phyloP scores from a whole-genome alignment of 2,888 invertebrate genomes.

The Eugnorisma glareosa region DNA sequence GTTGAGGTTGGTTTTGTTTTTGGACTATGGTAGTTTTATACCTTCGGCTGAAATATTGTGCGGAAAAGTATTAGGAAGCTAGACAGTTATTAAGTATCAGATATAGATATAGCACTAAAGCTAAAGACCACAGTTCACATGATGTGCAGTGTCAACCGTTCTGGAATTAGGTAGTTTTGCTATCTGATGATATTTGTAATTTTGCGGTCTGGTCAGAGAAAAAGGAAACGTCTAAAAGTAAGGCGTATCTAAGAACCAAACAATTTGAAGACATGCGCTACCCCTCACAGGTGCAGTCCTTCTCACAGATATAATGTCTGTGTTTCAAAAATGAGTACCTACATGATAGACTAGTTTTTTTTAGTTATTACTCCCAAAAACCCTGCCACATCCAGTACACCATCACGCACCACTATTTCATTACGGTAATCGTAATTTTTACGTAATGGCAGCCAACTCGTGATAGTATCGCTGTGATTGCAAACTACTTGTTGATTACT shows the following conservation, averaged over 20 bases:
- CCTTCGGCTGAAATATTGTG: not conserved
- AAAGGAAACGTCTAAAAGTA: not conserved
- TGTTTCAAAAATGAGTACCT: not conserved
- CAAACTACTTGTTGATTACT: conserved; percentile 81
- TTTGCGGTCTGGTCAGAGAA: not conserved
- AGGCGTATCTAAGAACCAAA: not conserved
- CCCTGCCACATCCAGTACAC: conserved; percentile 70
- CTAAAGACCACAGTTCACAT: not conserved
- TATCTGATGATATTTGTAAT: not conserved
- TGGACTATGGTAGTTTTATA: not conserved
- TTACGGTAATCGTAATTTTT: conserved; percentile 90
- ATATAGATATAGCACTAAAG: not conserved
- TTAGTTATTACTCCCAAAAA: not conserved
- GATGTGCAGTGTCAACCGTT: not conserved
- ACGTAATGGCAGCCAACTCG: conserved; percentile 84
- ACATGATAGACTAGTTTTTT: not conserved
- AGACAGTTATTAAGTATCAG: not conserved
- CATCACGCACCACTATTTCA: conserved; percentile 79
- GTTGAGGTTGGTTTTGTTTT: not conserved
- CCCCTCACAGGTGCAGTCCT: not conserved
- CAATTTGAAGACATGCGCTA: not conserved
- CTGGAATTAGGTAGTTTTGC: not conserved
- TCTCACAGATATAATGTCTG: not conserved
- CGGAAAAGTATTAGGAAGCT: not conserved
- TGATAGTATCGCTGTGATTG: conserved; percentile 86